A percentile compares a stretch with the other conserved stretches of the same genome.
Evolutionary conservation across 1,140 invertebrate species (phyloP).

Genomic region (Rhynchophorus ferrugineus): DNA sequence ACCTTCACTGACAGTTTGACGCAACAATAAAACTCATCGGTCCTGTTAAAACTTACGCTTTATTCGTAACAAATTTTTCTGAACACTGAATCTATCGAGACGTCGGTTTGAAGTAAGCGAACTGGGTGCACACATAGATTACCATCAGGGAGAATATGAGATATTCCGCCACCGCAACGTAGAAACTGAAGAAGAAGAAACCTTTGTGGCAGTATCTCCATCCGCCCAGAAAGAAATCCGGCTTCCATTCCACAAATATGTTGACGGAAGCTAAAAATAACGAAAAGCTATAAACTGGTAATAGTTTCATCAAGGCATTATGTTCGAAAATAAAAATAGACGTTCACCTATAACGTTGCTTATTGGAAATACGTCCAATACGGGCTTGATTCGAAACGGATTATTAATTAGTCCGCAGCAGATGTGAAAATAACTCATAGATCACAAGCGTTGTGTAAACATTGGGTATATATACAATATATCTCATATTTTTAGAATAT

Average conservation of each 20-base stretch:
- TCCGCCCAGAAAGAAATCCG: conserved; percentile 17
- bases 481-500: no score
- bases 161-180: conserved; percentile 9
- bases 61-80: no score
- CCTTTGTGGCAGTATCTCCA: conserved; percentile 16
- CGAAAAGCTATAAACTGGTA: neutral
- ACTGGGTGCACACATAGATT: conserved; percentile 11
- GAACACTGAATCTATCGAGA: no score
- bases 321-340: neutral
- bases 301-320: neutral
- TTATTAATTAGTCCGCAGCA: no score
- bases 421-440: no score
- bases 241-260: conserved; percentile 21
- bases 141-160: conserved; percentile 7
- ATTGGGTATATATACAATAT: no score
- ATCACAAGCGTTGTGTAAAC: no score
- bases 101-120: conserved; percentile 6
- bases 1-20: neutral
- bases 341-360: neutral
- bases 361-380: no score
- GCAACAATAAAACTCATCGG: no score
- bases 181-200: conserved; percentile 13
- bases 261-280: conserved; percentile 20
- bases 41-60: no score
- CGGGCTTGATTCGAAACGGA: no score